Evolutionary conservation across 2,113 vertebrate species (phyloP), one percentile per base, ranked within the genome.

Genomic region (human (Homo sapiens)): DNA sequence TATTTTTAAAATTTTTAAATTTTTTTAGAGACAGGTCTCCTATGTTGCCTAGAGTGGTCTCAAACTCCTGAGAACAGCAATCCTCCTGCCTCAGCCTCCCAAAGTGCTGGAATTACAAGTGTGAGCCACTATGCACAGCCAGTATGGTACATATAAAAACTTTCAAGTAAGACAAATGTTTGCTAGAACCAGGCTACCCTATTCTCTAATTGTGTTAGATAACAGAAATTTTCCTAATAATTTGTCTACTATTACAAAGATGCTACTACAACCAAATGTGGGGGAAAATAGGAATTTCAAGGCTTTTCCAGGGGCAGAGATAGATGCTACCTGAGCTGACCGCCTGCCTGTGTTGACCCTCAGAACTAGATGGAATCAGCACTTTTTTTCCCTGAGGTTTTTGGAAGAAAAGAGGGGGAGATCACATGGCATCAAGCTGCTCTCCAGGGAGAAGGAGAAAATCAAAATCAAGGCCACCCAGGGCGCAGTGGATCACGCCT

Each of bases 401-500:
- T 40, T 61, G 59, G 40, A 45, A 61, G 43, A 13, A 45, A 80
- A 55, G n/a, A 79, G 8, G 30, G 30, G 32, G 22, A 85, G 95
- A 75, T 14, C 94, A 59, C 50, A 79, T 52, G 57, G 43, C 86
- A 93, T 57, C 84, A 89, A 95, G 72, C 66, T 90, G 30, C 43
- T 97, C 23, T 91, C 79, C 50, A 72, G 9, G 79, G 32, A 75
- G 64, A 88, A 97, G 22, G 90, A 96, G 25, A 55, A 94, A 90
- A 90, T 76, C 48, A 92, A 93, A 96, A 48, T 95, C 79, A 93
- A 94, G 48, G 40, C 43, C 90, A 94, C 80, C 82, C 48, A 85
- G 90, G 76, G 57, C 2, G 5, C 61, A 64, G 61, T 64, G 61
- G 27, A 27, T 64, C 61, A 30, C 12, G 5, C 61, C 27, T 64